Conservation (phyloP, 2,797 vertebrate species). For the Sebastes alutus region DNA sequence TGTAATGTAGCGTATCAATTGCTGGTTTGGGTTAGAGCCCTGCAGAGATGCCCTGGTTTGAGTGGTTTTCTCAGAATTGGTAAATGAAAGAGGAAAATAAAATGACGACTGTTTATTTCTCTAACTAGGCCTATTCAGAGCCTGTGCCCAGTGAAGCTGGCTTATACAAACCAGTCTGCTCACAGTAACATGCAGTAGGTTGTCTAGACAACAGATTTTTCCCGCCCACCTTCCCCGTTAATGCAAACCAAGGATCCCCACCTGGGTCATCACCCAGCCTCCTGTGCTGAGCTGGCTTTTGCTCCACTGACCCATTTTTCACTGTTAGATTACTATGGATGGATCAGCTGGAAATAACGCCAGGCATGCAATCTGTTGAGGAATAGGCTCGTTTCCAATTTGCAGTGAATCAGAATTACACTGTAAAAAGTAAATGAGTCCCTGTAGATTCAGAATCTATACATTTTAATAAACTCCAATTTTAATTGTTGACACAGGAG, state of each 20-base stretch:
- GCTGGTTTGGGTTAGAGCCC: constrained; percentile 8
- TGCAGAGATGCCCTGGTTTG: constrained; percentile 12
- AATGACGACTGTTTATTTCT: neutral
- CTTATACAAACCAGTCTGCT: neutral
- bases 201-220: constrained; percentile 62
- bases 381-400: constrained; percentile 4
- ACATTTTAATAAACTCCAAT: neutral
- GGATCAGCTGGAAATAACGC: constrained; percentile 53
- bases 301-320: constrained; percentile 67
- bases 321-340: constrained; percentile 55
- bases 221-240: constrained; percentile 42
- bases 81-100: constrained; percentile 11
- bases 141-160: neutral
- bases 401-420: constrained; percentile 4
- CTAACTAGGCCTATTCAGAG: neutral
- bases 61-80: neutral
- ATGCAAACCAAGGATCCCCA: constrained; percentile 54
- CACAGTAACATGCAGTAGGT: constrained; percentile 5
- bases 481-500: neutral
- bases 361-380: constrained; percentile 54
- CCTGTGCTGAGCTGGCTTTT: constrained; percentile 31
- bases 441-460: neutral
- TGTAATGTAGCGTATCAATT: constrained; percentile 1
- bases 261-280: constrained; percentile 39
- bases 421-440: neutral